Base-by-base conservation (phyloP, 2,797 vertebrate species). In the Lutjanus argentimaculatus region DNA sequence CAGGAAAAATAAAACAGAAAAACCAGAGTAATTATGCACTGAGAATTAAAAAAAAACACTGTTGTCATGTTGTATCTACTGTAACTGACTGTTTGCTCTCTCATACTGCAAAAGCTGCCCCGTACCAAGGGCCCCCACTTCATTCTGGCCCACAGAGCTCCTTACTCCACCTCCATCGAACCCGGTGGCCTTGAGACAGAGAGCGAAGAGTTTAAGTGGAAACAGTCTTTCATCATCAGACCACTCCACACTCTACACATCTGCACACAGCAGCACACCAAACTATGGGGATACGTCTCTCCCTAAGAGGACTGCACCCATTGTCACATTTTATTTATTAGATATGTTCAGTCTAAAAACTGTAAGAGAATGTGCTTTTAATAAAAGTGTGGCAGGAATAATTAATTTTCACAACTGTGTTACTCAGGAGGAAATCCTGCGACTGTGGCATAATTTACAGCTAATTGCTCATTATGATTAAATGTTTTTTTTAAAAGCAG, bases 161-260 rank as follows among this genome's bases (percentile, higher is more conserved):
- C 84, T 87, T 85, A 84, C 91, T 86, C 85, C 91, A 90, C 88
- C 85, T 93, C 85, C 84, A 76, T 85, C 79, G 84, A 91, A 91
- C 89, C 82, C 88, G 58, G 82, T 90, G 89, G 88, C 91, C 91
- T 91, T 91, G 86, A 86, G 88, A 91, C 87, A 75, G 88, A 91
- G 92, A 94, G 90, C 86, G 86, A 85, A 91, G 89, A 84, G 83
- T 89, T 88, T 87, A 90, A 94, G 85, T 94, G 91, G 91, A 95
- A 94, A 92, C 90, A 90, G 91, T 90, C 86, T 90, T 93, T 94
- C 90, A 93, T 93, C 91, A 90, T 87, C 85, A 82, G 78, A 86
- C 66, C 85, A 86, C 88, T 91, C 86, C 79, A 72, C 76, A 85
- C 82, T 74, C 80, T 69, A 81, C 84, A 87, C 87, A 91, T 90